Conservation (phyloP, 2,113 vertebrate species). For the Serilophus lunatus region DNA sequence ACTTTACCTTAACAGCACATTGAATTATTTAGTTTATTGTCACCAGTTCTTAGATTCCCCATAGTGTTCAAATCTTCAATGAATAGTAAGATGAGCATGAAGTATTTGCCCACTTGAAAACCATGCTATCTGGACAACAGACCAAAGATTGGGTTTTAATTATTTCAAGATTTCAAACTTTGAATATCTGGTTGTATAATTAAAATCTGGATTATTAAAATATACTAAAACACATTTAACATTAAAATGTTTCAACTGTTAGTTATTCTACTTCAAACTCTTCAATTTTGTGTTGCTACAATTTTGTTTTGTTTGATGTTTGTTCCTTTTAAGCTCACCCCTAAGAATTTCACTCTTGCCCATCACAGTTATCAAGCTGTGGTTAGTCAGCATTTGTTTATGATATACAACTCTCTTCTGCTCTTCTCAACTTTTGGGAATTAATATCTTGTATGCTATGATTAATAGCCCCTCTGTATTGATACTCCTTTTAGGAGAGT, state of each 20-base stretch:
- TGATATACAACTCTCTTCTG: background rate
- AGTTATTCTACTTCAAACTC: background rate
- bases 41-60: background rate
- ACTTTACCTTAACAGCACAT: background rate
- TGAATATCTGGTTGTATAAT: background rate
- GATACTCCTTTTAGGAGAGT: background rate
- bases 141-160: background rate
- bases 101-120: background rate
- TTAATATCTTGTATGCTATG: background rate
- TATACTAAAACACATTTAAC: background rate
- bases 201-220: background rate
- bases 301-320: background rate
- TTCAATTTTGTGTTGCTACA: background rate
- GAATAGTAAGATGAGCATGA: background rate
- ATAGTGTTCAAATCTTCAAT: background rate
- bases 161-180: background rate
- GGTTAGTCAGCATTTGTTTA: background rate
- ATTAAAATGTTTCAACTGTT: background rate
- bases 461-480: background rate
- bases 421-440: background rate
- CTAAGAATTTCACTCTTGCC: conserved; percentile 16
- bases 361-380: background rate
- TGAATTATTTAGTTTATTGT: background rate
- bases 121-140: background rate
- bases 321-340: background rate